These are phyloP conservation scores for Steatornis caripensis DNA, from an alignment of 2,113 vertebrate genomes.

Conservation along the genomic window DNA sequence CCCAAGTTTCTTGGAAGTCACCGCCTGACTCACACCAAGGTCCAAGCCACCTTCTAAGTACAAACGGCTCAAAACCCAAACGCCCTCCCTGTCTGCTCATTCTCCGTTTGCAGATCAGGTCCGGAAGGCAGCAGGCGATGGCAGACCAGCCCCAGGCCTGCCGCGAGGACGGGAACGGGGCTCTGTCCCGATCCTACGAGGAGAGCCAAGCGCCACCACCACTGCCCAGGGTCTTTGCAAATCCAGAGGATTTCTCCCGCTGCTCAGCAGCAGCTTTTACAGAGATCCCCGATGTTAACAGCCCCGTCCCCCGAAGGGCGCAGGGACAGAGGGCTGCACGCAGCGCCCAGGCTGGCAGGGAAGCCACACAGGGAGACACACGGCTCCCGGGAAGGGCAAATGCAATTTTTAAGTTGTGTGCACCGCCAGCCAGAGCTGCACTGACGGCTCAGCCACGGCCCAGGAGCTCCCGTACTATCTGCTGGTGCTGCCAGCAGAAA, in stretches of 20 bases:
- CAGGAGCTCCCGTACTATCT: neutral
- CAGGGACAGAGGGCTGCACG: neutral
- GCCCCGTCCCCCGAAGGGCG: neutral
- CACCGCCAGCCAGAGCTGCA: neutral
- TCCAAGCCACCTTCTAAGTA: neutral
- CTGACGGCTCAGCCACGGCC: neutral
- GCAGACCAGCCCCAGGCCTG: neutral
- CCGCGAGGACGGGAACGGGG: accelerated
- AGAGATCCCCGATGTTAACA: accelerated
- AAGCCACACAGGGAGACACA: accelerated
- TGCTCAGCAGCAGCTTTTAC: neutral
- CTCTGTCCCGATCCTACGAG: accelerated
- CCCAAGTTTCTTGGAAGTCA: neutral
- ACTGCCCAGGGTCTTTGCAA: accelerated
- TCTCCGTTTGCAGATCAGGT: neutral
- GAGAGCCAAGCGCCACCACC: neutral
- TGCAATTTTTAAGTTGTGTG: neutral
- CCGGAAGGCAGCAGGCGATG: accelerated
- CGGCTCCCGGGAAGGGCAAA: neutral
- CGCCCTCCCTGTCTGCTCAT: accelerated
- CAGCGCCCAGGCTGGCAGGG: neutral
- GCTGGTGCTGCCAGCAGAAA: neutral
- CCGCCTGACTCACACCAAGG: neutral
- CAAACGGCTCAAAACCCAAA: neutral
- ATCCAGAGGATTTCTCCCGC: neutral